These are phyloP conservation scores for Palythoa grandis DNA, from an alignment of 92 coral and sea anemone species.

Conservation along the genomic window DNA sequence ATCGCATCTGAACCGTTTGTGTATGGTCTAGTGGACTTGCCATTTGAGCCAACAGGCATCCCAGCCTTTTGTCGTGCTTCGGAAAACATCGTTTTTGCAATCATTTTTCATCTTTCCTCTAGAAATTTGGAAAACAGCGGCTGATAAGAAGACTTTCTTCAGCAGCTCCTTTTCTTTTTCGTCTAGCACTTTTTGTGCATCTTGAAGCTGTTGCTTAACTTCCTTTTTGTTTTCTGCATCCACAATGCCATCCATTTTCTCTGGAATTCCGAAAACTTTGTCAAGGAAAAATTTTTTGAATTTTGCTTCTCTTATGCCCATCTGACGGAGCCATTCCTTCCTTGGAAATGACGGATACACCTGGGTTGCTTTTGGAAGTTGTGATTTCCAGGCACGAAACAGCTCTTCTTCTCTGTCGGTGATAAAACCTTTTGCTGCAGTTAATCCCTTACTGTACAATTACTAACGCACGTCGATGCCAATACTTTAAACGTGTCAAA, in stretches of 20 bases:
- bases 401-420: slow-evolving; percentile 50
- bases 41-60: slow-evolving; percentile 39
- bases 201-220: slow-evolving; percentile 28
- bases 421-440: slow-evolving; percentile 23
- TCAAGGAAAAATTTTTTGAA: slow-evolving; percentile 40
- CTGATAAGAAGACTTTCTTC: slow-evolving; percentile 12
- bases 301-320: slow-evolving; percentile 45
- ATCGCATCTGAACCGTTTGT: slow-evolving; percentile 37
- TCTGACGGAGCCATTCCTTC: slow-evolving; percentile 41
- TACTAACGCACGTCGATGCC: slow-evolving; percentile 37
- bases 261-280: slow-evolving; percentile 44
- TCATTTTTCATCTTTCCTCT: slow-evolving; percentile 24
- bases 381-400: slow-evolving; percentile 41
- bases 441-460: slow-evolving; percentile 40
- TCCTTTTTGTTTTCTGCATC: slow-evolving; percentile 32
- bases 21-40: slow-evolving; percentile 44
- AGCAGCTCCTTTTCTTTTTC: slow-evolving; percentile 11
- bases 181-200: not conserved
- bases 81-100: slow-evolving; percentile 44
- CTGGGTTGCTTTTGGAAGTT: slow-evolving; percentile 41
- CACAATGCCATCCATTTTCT: slow-evolving; percentile 44
- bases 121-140: slow-evolving; percentile 46
- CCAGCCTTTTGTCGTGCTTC: slow-evolving; percentile 55
- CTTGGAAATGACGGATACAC: slow-evolving; percentile 41
- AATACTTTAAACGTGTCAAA: slow-evolving; percentile 41